phyloP scores from a whole-genome alignment of 2,888 invertebrate species.

The Tachina grossa region DNA sequence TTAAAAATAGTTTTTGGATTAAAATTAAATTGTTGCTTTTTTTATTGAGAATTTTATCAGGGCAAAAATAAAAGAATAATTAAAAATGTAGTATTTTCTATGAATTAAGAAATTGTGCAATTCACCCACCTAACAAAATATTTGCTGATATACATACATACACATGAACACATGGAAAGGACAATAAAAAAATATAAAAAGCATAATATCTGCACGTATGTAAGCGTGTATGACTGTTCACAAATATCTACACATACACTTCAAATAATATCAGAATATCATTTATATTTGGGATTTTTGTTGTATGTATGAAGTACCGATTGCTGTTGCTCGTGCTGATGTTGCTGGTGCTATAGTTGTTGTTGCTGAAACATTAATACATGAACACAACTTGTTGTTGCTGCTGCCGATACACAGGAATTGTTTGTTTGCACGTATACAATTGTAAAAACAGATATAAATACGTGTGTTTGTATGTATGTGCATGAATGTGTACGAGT shows the following conservation, averaged over 20 bases:
- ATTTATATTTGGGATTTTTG: conserved; percentile 57
- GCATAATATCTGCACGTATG: neutral
- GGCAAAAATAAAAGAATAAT: too few species aligned
- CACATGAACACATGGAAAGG: neutral
- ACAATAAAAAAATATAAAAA: conserved; percentile 40
- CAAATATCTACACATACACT: conserved; percentile 32
- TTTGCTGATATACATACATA: neutral
- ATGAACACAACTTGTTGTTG: conserved; percentile 56
- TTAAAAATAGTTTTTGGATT: too few species aligned
- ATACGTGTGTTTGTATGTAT: neutral
- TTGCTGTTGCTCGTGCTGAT: conserved; percentile 46
- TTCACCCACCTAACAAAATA: conserved; percentile 21
- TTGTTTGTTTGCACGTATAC: conserved; percentile 51
- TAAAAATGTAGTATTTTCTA: too few species aligned
- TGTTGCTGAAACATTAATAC: conserved; percentile 58
- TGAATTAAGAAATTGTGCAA: conserved; percentile 13
- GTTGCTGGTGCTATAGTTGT: conserved; percentile 50
- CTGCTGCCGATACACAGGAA: conserved; percentile 49
- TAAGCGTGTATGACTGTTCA: too few species aligned
- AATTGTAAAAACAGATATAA: conserved; percentile 7
- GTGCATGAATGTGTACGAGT: neutral
- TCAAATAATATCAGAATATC: conserved; percentile 65
- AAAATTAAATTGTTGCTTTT: too few species aligned
- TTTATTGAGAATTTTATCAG: too few species aligned
- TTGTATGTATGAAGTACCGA: conserved; percentile 6